Evolutionary conservation across 2,113 vertebrate genomes (phyloP).

Genomic region (Vulpes lagopus): DNA sequence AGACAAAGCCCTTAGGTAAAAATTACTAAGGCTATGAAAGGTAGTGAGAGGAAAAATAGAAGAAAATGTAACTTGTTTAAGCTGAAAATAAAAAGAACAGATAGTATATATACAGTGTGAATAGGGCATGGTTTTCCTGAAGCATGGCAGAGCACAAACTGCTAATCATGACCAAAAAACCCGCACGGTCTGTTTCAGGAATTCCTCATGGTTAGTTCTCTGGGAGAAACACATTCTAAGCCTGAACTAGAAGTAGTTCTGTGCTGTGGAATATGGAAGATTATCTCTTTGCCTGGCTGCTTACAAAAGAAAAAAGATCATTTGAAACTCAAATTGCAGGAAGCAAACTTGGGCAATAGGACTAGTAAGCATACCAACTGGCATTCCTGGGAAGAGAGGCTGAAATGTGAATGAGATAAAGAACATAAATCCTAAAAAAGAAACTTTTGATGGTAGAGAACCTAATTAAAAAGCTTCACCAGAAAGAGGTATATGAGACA

Average conservation of each 20-base stretch:
- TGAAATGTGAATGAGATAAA: background rate
- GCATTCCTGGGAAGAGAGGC: background rate
- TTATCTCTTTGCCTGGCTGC: background rate
- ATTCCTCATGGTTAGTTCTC: background rate
- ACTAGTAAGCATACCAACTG: background rate
- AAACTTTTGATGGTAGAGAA: background rate
- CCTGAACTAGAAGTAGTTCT: background rate
- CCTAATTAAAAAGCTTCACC: background rate
- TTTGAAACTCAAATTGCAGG: background rate
- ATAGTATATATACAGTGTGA: background rate
- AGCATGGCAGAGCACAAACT: background rate
- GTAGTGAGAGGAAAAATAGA: background rate
- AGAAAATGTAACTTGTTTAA: background rate
- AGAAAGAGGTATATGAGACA: background rate
- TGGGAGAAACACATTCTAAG: background rate
- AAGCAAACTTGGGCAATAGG: background rate
- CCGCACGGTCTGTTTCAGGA: background rate
- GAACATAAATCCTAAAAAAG: constrained; percentile 6
- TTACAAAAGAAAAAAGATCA: background rate
- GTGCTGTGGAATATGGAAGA: background rate
- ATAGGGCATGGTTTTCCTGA: background rate
- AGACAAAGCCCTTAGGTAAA: background rate
- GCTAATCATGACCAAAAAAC: background rate
- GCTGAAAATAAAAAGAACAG: background rate
- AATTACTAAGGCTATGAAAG: background rate